phyloP scores from a whole-genome alignment of 1,140 invertebrate species.

The Bombus superbus region DNA sequence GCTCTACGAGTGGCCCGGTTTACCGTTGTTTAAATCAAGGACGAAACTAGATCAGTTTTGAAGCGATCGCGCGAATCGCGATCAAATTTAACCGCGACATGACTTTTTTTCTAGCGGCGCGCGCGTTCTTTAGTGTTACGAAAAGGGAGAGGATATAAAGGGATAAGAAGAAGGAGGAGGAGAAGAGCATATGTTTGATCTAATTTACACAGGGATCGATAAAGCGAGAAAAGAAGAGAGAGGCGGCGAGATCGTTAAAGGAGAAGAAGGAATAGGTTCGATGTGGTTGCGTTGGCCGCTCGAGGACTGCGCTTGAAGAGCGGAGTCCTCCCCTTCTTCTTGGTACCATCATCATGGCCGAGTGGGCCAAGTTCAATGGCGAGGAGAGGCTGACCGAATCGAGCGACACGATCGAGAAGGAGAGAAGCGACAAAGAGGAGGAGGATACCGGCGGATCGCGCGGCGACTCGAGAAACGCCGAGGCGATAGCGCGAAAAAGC shows the following conservation, averaged over 20 bases:
- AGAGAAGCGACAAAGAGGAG: not conserved
- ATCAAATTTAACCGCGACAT: not conserved
- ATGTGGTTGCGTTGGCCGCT: not conserved
- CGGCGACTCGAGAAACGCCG: not conserved
- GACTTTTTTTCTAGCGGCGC: constrained; percentile 17
- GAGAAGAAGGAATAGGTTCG: not conserved
- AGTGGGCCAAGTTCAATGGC: constrained; percentile 77
- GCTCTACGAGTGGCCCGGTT: constrained; percentile 79
- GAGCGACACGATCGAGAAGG: constrained; percentile 18
- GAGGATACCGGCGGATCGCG: constrained; percentile 11
- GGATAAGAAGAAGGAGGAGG: not conserved
- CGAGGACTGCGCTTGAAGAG: constrained; percentile 6
- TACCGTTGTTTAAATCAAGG: constrained; percentile 79
- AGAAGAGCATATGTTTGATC: not conserved
- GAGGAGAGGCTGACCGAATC: constrained; percentile 57
- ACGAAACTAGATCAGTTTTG: constrained; percentile 77
- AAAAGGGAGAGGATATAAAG: not conserved
- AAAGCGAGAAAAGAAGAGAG: not conserved
- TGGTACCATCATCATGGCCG: constrained; percentile 68
- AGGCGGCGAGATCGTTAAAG: not conserved
- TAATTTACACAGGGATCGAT: not conserved
- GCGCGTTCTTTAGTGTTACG: constrained; percentile 15
- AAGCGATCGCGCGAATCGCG: constrained; percentile 40
- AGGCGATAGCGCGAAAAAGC: not conserved
- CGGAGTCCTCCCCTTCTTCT: not conserved